phyloP scores from a whole-genome alignment of 37 sponge, comb jelly and placozoan species.

The Haliclona indistincta region DNA sequence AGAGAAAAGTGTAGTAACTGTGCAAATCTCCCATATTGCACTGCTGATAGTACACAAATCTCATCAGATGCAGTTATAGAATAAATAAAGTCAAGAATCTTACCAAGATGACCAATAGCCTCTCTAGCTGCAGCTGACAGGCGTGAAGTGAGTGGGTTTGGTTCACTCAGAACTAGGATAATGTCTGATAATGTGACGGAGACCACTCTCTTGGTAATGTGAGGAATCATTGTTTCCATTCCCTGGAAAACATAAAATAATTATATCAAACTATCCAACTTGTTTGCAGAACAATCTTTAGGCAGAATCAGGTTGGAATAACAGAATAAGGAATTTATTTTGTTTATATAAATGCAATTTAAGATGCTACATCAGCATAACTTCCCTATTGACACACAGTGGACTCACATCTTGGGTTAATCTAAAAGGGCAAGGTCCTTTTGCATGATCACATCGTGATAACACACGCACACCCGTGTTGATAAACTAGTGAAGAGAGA shows the following conservation, averaged over 20 bases:
- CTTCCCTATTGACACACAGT: neutral
- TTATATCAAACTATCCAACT: neutral
- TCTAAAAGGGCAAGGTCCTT: constrained; percentile 55
- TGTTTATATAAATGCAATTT: too few species aligned
- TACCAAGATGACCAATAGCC: constrained; percentile 38
- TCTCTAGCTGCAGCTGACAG: constrained; percentile 38
- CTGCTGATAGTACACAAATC: too few species aligned
- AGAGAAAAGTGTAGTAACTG: too few species aligned
- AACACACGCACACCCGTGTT: constrained; percentile 85
- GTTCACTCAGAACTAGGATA: constrained; percentile 34
- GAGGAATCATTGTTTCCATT: constrained; percentile 42
- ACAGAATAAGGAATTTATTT: too few species aligned
- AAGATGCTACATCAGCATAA: too few species aligned
- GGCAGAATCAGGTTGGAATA: neutral
- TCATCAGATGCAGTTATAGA: neutral
- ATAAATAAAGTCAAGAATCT: neutral
- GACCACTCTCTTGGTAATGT: constrained; percentile 31
- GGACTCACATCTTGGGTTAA: constrained; percentile 74
- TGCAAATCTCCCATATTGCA: too few species aligned
- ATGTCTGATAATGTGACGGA: constrained; percentile 45
- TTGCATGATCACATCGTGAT: constrained; percentile 53
- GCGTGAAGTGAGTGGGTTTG: constrained; percentile 56
- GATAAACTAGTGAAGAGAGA: constrained; percentile 70
- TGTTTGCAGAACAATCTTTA: neutral
- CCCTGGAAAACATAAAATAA: constrained; percentile 27